Evolutionary conservation across 2,888 invertebrate species (phyloP), one percentile per base, ranked within the genome.

Genomic region (Metellina segmentata): DNA sequence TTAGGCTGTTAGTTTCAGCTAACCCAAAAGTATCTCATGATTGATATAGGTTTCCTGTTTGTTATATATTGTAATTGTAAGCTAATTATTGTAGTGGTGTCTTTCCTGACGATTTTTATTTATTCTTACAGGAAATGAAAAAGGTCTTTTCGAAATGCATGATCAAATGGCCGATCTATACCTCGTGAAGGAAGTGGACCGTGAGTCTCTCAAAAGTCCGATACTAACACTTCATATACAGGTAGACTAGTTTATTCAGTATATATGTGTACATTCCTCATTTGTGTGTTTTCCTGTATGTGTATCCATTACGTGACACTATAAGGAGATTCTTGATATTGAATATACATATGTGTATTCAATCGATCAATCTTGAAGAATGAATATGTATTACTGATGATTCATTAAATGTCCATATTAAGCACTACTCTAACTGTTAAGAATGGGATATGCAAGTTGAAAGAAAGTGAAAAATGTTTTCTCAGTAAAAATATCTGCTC

Each of bases 101-200:
- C 11, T 6, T 72, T 0, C 1, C 9, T 19, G 2, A 74, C 48
- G 0, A 7, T 8, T 51, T 48, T 78, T 11, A 52, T 61, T 81
- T 77, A 85, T 83, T 82, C 19, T 9, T 83, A 48, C 88, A 94
- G 94, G 98, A 0, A 97, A 98, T 94, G 98, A 97, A 85, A 95
- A 97, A 0, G 96, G 96, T 77, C 95, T 97, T 19, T 98, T 98
- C 95, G 96, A 96, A 7, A 96, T 98, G 72, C 97, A 98, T 94
- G 96, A 96, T 0, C 95, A 96, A 53, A 97, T 97, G 94, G 98
- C 97, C 0, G 96, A 96, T 0, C 95, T 98, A 90, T 98, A 96
- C 94, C 95, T 98, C 70, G 97, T 98, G 93, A 96, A 96, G 86
- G 97, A 98, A 95, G 96, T 98, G 16, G 98, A 98, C 95, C 94